These are phyloP conservation scores for Drosophila subpulchrella DNA, from an alignment of 1,140 invertebrate species.

Conservation along the genomic window DNA sequence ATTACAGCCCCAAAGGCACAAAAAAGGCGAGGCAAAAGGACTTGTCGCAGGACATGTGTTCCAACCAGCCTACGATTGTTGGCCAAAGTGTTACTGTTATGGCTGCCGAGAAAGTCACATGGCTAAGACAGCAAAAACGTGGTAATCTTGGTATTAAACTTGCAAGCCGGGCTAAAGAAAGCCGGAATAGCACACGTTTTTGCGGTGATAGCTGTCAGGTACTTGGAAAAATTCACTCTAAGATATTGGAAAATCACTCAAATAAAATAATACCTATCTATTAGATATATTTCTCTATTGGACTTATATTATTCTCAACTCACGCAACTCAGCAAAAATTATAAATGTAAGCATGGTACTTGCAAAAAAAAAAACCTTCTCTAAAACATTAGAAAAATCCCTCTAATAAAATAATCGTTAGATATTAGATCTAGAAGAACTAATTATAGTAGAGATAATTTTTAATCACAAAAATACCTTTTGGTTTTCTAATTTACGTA, in stretches of 20 bases:
- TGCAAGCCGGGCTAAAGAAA: neutral
- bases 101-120: slow-evolving; percentile 16
- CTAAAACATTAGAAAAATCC: no score
- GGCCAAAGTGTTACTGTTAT: slow-evolving; percentile 36
- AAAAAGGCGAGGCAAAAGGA: slow-evolving; percentile 3
- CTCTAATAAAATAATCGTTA: no score
- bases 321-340: no score
- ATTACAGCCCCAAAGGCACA: slow-evolving; percentile 1
- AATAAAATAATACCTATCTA: no score
- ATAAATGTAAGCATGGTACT: no score
- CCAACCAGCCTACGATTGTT: slow-evolving; percentile 10
- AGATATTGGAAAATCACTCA: no score
- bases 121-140: slow-evolving; percentile 29
- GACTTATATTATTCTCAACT: no score
- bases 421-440: no score
- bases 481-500: neutral
- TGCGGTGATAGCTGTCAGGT: neutral
- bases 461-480: neutral
- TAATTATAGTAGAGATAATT: neutral
- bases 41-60: slow-evolving; percentile 34
- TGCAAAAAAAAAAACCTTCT: no score
- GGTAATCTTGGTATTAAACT: slow-evolving; percentile 19
- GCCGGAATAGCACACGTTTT: neutral
- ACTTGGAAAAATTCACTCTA: neutral
- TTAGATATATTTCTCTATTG: no score